phyloP scores from a whole-genome alignment of 2,113 vertebrate genomes.

The Macaca mulatta region DNA sequence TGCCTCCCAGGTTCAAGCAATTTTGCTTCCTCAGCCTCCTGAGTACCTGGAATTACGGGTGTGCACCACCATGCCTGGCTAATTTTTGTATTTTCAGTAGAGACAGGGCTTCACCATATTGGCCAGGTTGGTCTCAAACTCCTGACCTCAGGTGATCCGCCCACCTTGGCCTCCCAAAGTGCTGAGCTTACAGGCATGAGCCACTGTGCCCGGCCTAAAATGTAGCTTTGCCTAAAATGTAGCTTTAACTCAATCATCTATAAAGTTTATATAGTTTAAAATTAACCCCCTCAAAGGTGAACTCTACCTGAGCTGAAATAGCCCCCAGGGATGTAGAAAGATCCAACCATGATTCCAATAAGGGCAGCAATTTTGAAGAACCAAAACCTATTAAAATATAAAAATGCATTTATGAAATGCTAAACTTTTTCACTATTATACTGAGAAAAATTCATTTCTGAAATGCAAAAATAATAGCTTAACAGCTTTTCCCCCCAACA shows the following conservation, averaged over 20 bases:
- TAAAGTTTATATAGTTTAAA: background rate
- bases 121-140: no score
- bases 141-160: no score
- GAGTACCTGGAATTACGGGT: no score
- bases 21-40: no score
- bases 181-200: no score
- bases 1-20: no score
- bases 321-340: slow-evolving; percentile 95
- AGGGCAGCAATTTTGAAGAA: slow-evolving; percentile 94
- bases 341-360: slow-evolving; percentile 91
- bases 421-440: background rate
- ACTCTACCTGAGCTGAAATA: slow-evolving; percentile 91
- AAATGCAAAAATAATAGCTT: slow-evolving; percentile 38
- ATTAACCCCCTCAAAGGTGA: background rate
- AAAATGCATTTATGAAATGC: slow-evolving; percentile 27
- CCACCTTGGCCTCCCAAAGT: no score
- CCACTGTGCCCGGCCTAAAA: no score
- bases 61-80: no score
- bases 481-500: background rate
- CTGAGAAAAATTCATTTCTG: background rate
- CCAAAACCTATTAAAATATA: slow-evolving; percentile 91
- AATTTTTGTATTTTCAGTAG: no score
- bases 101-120: no score
- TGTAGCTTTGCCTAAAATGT: background rate
- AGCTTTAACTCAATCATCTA: background rate